Evolutionary conservation across 2,888 invertebrate genomes (phyloP), one percentile per base, ranked within the genome.

Genomic region (Agriopis marginaria): DNA sequence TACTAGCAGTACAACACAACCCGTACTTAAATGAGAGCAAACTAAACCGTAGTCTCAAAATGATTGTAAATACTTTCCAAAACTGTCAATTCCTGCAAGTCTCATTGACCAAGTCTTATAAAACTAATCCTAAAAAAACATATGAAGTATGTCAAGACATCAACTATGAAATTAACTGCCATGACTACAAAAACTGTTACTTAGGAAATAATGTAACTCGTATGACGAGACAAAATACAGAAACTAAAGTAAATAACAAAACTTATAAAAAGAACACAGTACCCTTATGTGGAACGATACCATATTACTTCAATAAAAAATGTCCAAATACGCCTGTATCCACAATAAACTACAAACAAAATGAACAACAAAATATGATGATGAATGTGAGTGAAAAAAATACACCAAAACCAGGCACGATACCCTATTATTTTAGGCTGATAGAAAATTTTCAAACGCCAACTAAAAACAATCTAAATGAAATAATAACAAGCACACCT

Each of bases 11-110:
- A 11, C 42, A n/a, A 45, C 11, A 32, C 3, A 59, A 59, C 40
- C 47, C 11, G 9, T 45, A 32, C 32, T 59, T 59, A 47, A 59
- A 59, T 59, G 59, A 59, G 32, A 11, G 23, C 23, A 59, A 59
- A 59, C 12, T 59, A 59, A 59, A 59, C 45, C 17, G 10, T 32
- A 47, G 17, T 1, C 23, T 59, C 3, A 59, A 59, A 59, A 32
- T 47, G 11, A 59, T 59, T 59, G 10, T 12, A 4, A 32, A 5
- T 6, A 59, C 11, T 12, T 59, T 59, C 23, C 7, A 32, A 45
- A 59, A 59, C 12, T 59, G 59, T 8, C 45, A 59, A 8, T 59
- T 32, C 8, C 0, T 59, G 6, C 23, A 45, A 47, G 10, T 14
- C 2, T 9, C 9, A n/a, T n/a, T 40, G 12, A n/a, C 17, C n/a